Base-by-base conservation (phyloP, 1,140 invertebrate species). In the Branchinecta lynchi region DNA sequence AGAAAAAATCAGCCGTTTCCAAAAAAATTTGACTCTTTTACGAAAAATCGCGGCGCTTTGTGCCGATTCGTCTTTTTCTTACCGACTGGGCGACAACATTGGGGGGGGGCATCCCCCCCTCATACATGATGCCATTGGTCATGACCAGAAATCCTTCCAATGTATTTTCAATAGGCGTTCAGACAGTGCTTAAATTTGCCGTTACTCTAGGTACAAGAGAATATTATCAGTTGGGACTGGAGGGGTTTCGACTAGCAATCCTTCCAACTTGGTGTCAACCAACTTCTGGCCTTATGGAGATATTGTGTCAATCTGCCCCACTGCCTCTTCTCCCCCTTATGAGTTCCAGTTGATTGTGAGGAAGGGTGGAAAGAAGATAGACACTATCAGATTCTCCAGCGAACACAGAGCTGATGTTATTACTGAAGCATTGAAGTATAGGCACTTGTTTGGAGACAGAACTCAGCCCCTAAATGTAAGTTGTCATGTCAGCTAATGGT, bases 181-280 rank as follows among this genome's bases (percentile, higher is more conserved):
- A n/a, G n/a, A n/a, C n/a, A n/a, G n/a, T n/a, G n/a, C n/a, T n/a
- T n/a, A n/a, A n/a, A n/a, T n/a, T n/a, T n/a, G n/a, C n/a, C n/a
- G n/a, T n/a, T n/a, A n/a, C n/a, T n/a, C n/a, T n/a, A n/a, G 90
- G 77, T 99, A 99, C 79, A 96, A 96, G 81, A 85, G 96, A 76
- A 93, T 99, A 76, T 95, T 99, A 78, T 95, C 94, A 20, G 88
- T 99, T 78, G 96, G 95, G 51, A 92, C 91, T 45, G 84, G 87
- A 78, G 94, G 93, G 44, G 92, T 99, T 71, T 93, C 95, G 60
- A 99, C 96, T 15, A 98, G 98, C 78, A 97, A 98, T 80, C 95
- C 95, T 3, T 86, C 85, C 73, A 89, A 86, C 72, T 82, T 97
- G 76, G 96, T 98, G 78, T 84, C 90, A n/a, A 99, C 96, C 60